Percentiles rank a stretch among this genome's conserved stretches.
phyloP scores from a whole-genome alignment of 1,140 invertebrate species.

The Ptiloglossa arizonensis region DNA sequence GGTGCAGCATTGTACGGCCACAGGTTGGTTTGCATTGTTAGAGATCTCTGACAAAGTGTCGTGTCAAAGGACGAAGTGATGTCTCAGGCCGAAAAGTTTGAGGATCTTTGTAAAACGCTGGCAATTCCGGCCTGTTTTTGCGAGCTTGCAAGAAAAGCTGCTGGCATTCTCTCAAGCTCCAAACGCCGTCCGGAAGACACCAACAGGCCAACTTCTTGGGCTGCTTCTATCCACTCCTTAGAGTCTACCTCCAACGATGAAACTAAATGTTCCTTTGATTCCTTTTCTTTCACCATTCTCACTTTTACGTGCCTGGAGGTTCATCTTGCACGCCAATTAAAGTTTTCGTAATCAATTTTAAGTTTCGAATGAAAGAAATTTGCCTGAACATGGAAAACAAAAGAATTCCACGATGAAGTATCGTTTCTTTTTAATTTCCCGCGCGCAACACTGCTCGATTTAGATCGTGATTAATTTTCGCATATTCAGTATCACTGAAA shows the following conservation, averaged over 20 bases:
- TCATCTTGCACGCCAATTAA: neutral
- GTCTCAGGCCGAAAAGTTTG: conserved; percentile 33
- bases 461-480: no score
- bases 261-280: conserved; percentile 31
- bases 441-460: no score
- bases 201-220: conserved; percentile 22
- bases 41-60: neutral
- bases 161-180: conserved; percentile 33
- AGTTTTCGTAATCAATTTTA: neutral
- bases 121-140: conserved; percentile 37
- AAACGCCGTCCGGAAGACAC: neutral
- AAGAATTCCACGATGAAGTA: neutral
- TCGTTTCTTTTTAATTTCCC: neutral
- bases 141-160: conserved; percentile 29
- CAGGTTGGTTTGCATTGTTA: conserved; percentile 42
- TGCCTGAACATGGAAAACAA: no score
- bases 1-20: conserved; percentile 13
- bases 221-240: conserved; percentile 20
- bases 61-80: conserved; percentile 32
- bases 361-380: neutral
- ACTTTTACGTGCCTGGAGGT: neutral
- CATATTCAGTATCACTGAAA: no score
- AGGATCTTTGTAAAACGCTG: conserved; percentile 43
- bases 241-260: neutral
- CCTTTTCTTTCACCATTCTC: neutral